These are phyloP conservation scores for Himalopsyche japonica DNA, from an alignment of 2,888 invertebrate genomes.

Conservation along the genomic window DNA sequence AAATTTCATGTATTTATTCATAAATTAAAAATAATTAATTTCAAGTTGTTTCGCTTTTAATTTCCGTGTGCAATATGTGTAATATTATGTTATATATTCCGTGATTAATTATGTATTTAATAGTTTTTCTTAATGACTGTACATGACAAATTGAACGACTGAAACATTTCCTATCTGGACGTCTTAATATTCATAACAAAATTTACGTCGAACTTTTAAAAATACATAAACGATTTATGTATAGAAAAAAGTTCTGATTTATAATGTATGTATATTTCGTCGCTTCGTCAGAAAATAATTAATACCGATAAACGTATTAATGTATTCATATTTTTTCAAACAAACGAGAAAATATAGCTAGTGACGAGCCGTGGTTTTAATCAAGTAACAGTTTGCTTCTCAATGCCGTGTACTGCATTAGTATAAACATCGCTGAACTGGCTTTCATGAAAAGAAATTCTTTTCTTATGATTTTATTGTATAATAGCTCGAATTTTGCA, in stretches of 20 bases:
- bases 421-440: not conserved
- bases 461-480: too few species aligned
- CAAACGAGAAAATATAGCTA: not conserved
- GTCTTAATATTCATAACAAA: not conserved
- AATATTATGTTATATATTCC: too few species aligned
- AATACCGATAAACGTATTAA: not conserved
- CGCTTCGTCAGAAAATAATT: not conserved
- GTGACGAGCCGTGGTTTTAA: not conserved
- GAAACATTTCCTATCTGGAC: too few species aligned
- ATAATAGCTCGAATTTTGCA: too few species aligned
- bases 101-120: too few species aligned
- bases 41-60: too few species aligned
- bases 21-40: too few species aligned
- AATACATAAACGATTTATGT: not conserved
- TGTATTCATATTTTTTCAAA: not conserved
- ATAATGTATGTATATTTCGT: not conserved
- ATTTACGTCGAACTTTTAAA: not conserved
- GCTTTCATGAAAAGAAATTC: not conserved
- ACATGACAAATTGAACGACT: too few species aligned
- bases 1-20: too few species aligned
- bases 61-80: too few species aligned
- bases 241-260: not conserved
- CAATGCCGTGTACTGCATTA: not conserved
- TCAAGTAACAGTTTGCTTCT: constrained; percentile 7
- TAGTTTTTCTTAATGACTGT: too few species aligned